Percentiles rank a stretch among this genome's conserved stretches.
These are phyloP conservation scores for Cantharis rustica DNA, from an alignment of 2,888 invertebrate species.

Conservation along the genomic window DNA sequence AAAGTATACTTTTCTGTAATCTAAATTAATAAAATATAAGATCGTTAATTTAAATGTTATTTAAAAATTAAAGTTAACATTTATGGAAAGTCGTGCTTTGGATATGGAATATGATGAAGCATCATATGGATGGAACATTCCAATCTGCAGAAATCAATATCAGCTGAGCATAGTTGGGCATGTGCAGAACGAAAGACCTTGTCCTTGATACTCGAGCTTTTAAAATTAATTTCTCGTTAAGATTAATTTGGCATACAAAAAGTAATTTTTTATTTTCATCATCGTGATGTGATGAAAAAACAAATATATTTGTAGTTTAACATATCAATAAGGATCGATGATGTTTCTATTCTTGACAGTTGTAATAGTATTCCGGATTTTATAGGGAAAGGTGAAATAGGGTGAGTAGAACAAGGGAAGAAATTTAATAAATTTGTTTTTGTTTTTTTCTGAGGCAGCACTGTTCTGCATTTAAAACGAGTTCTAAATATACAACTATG, in stretches of 20 bases:
- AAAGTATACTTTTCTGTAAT: too few relatives aligned
- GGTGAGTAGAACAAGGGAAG: neutral
- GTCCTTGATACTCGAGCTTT: slow-evolving; percentile 32
- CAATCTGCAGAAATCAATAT: slow-evolving; percentile 33
- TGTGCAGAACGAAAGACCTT: slow-evolving; percentile 32
- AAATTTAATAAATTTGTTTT: neutral
- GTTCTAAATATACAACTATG: neutral
- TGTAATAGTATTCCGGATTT: neutral
- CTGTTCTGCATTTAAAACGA: neutral
- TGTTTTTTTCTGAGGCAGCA: neutral
- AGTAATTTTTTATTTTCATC: slow-evolving; percentile 17
- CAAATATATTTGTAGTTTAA: neutral
- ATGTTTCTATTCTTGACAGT: neutral
- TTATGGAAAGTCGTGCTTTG: neutral
- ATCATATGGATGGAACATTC: slow-evolving; percentile 32
- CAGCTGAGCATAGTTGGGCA: slow-evolving; percentile 33
- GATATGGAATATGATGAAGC: neutral
- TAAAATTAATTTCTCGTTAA: neutral
- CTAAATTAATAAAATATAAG: too few relatives aligned
- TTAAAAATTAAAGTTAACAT: neutral
- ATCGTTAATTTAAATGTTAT: too few relatives aligned
- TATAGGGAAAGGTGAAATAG: neutral
- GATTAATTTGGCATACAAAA: slow-evolving; percentile 13
- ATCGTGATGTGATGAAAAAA: neutral
- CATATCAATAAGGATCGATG: neutral